Conservation (phyloP, 2,888 invertebrate genomes). For the Conistra vaccinii region DNA sequence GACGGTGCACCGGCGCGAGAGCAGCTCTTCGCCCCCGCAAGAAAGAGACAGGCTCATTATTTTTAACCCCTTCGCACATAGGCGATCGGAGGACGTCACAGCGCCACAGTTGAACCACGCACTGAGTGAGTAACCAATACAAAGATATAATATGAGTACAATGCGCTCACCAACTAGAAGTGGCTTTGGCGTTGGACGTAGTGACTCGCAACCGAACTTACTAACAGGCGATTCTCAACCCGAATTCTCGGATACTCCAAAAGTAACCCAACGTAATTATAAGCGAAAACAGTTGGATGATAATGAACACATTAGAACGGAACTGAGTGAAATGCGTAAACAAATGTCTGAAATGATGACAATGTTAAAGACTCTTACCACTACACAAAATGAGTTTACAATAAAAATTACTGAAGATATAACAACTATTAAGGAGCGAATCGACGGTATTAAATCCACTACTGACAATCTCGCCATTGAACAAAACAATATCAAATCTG, state of each 20-base stretch:
- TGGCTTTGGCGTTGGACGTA: not conserved
- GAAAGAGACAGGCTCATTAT: conserved; percentile 1
- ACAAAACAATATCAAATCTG: too few relatives aligned
- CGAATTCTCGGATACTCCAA: not conserved
- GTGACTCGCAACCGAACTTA: not conserved
- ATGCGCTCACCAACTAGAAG: not conserved
- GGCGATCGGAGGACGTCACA: not conserved
- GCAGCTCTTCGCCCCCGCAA: not conserved
- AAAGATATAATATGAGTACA: not conserved
- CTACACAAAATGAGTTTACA: not conserved
- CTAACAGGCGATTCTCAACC: not conserved
- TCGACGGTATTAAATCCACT: not conserved
- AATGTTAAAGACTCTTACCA: not conserved
- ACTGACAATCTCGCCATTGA: not conserved
- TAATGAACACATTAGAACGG: not conserved
- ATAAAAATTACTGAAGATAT: not conserved
- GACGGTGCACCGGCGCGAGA: not conserved
- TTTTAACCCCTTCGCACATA: not conserved
- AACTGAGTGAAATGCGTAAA: conserved; percentile 1
- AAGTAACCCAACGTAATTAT: not conserved
- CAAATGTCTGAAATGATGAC: conserved; percentile 1
- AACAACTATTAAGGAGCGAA: not conserved
- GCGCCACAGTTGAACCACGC: not conserved
- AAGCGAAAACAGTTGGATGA: not conserved
- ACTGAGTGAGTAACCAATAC: not conserved